Evolutionary conservation across 2,888 invertebrate species (phyloP).

Genomic region (Allolobophora icterica): DNA sequence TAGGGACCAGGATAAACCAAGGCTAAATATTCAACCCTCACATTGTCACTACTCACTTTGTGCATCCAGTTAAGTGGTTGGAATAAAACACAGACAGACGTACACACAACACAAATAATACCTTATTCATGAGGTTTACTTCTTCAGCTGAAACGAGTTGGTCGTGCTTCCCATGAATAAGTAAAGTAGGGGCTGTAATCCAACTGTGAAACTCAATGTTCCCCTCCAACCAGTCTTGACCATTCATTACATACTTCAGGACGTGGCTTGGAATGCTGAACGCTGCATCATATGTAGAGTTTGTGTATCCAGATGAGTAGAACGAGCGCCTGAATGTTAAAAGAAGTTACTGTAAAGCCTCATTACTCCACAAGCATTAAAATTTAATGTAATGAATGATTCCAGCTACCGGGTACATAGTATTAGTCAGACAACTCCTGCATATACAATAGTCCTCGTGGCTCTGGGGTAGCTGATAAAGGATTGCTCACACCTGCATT

Average conservation of each 20-base stretch:
- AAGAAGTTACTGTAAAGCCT: not conserved
- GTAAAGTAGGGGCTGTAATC: constrained; percentile 72
- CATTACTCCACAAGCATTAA: not conserved
- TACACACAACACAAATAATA: constrained; percentile 53
- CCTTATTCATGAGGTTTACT: constrained; percentile 76
- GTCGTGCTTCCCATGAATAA: constrained; percentile 75
- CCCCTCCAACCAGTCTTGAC: constrained; percentile 74
- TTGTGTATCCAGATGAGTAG: constrained; percentile 58
- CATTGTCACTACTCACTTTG: not conserved
- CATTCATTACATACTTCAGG: constrained; percentile 70
- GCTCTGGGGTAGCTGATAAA: too few relatives aligned
- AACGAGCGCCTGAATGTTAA: constrained; percentile 52
- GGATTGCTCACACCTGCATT: too few relatives aligned
- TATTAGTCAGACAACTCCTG: too few relatives aligned
- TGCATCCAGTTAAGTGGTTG: not conserved
- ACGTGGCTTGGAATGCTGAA: constrained; percentile 61
- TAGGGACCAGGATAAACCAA: too few relatives aligned
- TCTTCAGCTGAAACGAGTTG: constrained; percentile 74
- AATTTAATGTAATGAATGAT: too few relatives aligned
- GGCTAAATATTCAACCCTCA: too few relatives aligned
- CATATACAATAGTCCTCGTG: too few relatives aligned
- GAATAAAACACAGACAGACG: not conserved
- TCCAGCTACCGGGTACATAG: too few relatives aligned
- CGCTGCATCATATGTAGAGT: constrained; percentile 50
- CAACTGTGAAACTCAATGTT: constrained; percentile 72